phyloP scores from a whole-genome alignment of 2,797 vertebrate genomes.

The Enteromius radiatus region DNA sequence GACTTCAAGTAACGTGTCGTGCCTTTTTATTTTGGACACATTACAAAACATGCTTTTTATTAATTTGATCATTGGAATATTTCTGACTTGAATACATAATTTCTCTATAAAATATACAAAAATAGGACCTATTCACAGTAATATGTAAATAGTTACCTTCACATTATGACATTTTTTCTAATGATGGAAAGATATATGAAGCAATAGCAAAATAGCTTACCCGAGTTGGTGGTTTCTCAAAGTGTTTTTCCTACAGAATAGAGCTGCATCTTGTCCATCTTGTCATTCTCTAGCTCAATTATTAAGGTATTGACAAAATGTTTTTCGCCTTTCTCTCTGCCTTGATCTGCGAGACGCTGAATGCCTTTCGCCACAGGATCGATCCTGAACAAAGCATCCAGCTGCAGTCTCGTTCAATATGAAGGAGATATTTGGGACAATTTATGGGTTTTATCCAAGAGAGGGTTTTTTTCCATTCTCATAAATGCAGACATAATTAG shows the following conservation, averaged over 20 bases:
- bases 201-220: constrained; percentile 86
- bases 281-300: constrained; percentile 96
- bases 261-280: constrained; percentile 92
- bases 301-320: constrained; percentile 98
- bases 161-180: neutral
- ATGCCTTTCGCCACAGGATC: constrained; percentile 99
- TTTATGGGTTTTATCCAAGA: constrained; percentile 99
- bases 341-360: constrained; percentile 95
- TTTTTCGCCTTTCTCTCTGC: constrained; percentile 93
- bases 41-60: constrained; percentile 23
- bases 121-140: neutral
- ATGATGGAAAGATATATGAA: constrained; percentile 59
- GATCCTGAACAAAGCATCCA: constrained; percentile 99
- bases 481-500: constrained; percentile 99
- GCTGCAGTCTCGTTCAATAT: constrained; percentile 99
- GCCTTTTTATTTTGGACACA: constrained; percentile 70
- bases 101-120: neutral
- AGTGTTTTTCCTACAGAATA: constrained; percentile 73
- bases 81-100: neutral
- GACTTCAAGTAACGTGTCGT: constrained; percentile 76
- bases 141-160: neutral
- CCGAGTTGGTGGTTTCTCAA: constrained; percentile 75
- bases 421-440: constrained; percentile 99
- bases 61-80: neutral
- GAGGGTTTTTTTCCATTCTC: constrained; percentile 96